Percentiles rank a stretch among this genome's conserved stretches.
These are phyloP conservation scores for Triplophysa tibetana DNA, from an alignment of 2,113 vertebrate genomes.

Conservation along the genomic window DNA sequence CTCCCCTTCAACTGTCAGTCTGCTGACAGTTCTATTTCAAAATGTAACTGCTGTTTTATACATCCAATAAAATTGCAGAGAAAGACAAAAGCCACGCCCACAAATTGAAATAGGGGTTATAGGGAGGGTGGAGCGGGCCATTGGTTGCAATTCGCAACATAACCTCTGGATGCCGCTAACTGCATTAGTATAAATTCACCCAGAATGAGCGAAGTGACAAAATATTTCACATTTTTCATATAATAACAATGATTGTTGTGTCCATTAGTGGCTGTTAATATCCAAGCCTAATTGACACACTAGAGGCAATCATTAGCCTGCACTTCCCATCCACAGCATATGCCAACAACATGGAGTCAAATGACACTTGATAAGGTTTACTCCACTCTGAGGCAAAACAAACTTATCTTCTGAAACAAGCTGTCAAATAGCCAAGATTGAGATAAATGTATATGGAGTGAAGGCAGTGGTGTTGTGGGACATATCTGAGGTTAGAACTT, in stretches of 20 bases:
- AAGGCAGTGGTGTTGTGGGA: slow-evolving; percentile 17
- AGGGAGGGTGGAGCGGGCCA: too few relatives aligned
- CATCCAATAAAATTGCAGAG: too few relatives aligned
- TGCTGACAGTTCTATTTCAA: too few relatives aligned
- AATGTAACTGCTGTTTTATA: too few relatives aligned
- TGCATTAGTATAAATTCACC: background rate
- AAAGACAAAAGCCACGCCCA: too few relatives aligned
- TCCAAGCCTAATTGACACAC: slow-evolving; percentile 22
- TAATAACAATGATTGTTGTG: background rate
- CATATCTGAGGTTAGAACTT: slow-evolving; percentile 32
- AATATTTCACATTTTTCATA: slow-evolving; percentile 16
- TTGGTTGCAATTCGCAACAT: too few relatives aligned
- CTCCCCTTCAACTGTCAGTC: too few relatives aligned
- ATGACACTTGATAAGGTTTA: slow-evolving; percentile 39
- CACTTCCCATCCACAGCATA: slow-evolving; percentile 23
- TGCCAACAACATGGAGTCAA: slow-evolving; percentile 34
- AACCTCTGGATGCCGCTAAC: background rate
- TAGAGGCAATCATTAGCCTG: slow-evolving; percentile 12
- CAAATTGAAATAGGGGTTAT: too few relatives aligned
- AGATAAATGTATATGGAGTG: slow-evolving; percentile 38
- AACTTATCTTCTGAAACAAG: slow-evolving; percentile 30
- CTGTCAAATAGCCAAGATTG: slow-evolving; percentile 27
- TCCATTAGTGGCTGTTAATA: slow-evolving; percentile 9
- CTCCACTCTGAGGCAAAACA: slow-evolving; percentile 37
- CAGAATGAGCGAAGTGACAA: background rate